Conservation (phyloP, 2,113 vertebrate species). For the Anoplopoma fimbria region DNA sequence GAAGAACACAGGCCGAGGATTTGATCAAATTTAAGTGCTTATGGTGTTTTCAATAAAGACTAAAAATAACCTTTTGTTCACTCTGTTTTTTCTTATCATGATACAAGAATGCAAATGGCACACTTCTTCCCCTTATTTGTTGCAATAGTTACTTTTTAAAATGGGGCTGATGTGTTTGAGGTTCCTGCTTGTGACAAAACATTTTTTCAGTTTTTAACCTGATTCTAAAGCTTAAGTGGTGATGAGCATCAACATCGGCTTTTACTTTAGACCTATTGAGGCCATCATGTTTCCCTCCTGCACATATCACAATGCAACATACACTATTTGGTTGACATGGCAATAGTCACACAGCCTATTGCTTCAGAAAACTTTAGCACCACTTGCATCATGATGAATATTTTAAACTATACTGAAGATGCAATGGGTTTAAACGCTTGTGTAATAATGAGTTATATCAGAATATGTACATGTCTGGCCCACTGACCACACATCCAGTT, state of each 20-base stretch:
- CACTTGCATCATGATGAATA: neutral
- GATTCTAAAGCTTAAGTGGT: neutral
- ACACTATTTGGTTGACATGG: too few relatives aligned
- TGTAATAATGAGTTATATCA: neutral
- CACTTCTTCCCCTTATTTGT: neutral
- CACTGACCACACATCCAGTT: neutral
- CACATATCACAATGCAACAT: neutral
- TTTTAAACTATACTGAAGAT: neutral
- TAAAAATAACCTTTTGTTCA: neutral
- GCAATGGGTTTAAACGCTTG: neutral
- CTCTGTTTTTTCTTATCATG: neutral
- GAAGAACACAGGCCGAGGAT: constrained; percentile 11
- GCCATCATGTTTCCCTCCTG: neutral
- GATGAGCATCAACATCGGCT: neutral
- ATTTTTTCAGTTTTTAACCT: neutral
- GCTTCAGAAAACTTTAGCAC: neutral
- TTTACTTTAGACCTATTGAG: too few relatives aligned
- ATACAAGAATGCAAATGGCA: neutral
- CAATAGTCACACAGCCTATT: neutral
- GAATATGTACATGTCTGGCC: neutral
- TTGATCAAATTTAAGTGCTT: constrained; percentile 4
- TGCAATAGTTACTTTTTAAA: neutral
- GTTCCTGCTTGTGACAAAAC: neutral
- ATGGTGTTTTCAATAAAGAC: constrained; percentile 55
- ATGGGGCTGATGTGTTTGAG: neutral